phyloP scores from a whole-genome alignment of 2,113 vertebrate genomes.

The Channa argus region DNA sequence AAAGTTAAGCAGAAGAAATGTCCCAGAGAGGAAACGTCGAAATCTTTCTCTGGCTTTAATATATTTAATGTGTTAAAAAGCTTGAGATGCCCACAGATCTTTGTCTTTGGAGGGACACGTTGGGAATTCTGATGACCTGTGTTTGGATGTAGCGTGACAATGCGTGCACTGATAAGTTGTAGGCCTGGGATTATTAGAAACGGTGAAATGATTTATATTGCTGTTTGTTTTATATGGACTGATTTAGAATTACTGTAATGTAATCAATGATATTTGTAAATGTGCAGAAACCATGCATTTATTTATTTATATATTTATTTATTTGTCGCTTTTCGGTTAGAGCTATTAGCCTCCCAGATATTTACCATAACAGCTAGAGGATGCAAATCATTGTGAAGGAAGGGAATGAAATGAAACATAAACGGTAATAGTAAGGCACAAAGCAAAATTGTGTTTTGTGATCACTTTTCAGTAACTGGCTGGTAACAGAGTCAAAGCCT shows the following conservation, averaged over 20 bases:
- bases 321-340: no score
- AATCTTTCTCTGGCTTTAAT: constrained; percentile 23
- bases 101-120: constrained; percentile 9
- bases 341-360: constrained; percentile 4
- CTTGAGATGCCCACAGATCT: constrained; percentile 19
- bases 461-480: no score
- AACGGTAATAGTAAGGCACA: no score
- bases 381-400: constrained; percentile 2
- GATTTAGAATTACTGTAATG: constrained; percentile 51
- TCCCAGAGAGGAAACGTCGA: neutral
- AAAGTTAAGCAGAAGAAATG: neutral
- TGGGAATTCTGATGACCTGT: neutral
- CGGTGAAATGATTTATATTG: constrained; percentile 60
- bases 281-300: constrained; percentile 51
- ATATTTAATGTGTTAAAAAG: constrained; percentile 44
- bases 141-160: constrained; percentile 42
- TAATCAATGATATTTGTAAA: constrained; percentile 39
- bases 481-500: neutral
- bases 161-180: constrained; percentile 58
- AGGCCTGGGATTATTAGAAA: constrained; percentile 49
- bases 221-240: constrained; percentile 48
- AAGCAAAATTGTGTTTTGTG: no score
- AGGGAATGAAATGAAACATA: neutral
- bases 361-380: constrained; percentile 14
- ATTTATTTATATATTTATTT: constrained; percentile 17